phyloP scores from a whole-genome alignment of 1,140 invertebrate genomes.

The Formica exsecta region DNA sequence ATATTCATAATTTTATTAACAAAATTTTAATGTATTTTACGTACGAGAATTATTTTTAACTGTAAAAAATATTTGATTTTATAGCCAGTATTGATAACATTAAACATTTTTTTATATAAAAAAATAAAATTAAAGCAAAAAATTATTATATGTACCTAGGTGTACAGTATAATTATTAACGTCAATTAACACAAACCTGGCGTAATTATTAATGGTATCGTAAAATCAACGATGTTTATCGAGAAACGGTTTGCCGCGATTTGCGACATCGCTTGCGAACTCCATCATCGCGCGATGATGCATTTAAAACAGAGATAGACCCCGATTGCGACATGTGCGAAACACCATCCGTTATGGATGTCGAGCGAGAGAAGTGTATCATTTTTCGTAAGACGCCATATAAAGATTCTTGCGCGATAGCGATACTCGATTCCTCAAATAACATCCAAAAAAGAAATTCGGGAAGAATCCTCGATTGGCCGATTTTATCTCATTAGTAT shows the following conservation, averaged over 20 bases:
- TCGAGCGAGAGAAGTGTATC: conserved; percentile 19
- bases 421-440: background rate
- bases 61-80: no score
- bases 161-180: background rate
- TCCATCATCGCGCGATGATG: conserved; percentile 17
- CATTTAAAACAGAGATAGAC: conserved; percentile 40
- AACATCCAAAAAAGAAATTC: background rate
- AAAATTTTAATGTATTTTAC: no score
- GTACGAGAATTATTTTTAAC: no score
- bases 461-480: conserved; percentile 26
- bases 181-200: conserved; percentile 1
- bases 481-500: conserved; percentile 58
- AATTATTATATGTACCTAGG: background rate
- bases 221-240: conserved; percentile 12
- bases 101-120: background rate
- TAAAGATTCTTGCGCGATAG: conserved; percentile 9
- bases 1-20: no score
- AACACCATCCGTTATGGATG: conserved; percentile 35
- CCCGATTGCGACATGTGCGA: conserved; percentile 24
- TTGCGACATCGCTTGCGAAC: conserved; percentile 24
- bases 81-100: no score
- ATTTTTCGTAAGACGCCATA: conserved; percentile 36
- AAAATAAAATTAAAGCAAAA: background rate
- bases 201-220: conserved; percentile 3
- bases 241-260: background rate